Percentiles rank a stretch among this genome's conserved stretches.
Evolutionary conservation across 2,888 invertebrate species (phyloP).

Genomic region (Camponotus fellah): DNA sequence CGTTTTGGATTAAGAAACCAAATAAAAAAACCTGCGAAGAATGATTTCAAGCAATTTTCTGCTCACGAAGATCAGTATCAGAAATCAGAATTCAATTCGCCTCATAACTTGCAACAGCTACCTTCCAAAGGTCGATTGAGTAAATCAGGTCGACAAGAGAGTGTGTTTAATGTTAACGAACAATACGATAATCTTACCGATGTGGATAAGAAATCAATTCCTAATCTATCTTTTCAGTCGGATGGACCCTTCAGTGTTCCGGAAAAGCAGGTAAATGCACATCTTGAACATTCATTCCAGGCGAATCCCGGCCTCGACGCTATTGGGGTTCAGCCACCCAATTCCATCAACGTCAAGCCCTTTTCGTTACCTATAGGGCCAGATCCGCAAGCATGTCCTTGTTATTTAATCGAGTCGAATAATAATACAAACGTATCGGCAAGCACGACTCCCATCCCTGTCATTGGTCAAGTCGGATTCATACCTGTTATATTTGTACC

Average conservation of each 20-base stretch:
- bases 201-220: slow-evolving; percentile 16
- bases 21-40: slow-evolving; percentile 3
- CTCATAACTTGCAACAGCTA: slow-evolving; percentile 20
- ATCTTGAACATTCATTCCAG: slow-evolving; percentile 52
- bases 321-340: slow-evolving; percentile 86
- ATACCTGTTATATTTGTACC: slow-evolving; percentile 91
- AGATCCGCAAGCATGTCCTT: slow-evolving; percentile 89
- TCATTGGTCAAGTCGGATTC: slow-evolving; percentile 87
- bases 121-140: not conserved
- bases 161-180: not conserved
- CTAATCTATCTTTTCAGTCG: slow-evolving; percentile 23
- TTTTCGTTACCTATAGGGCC: slow-evolving; percentile 89
- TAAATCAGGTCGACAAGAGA: slow-evolving; percentile 32
- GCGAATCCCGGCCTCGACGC: slow-evolving; percentile 84
- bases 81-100: slow-evolving; percentile 26
- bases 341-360: slow-evolving; percentile 87
- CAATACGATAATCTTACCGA: slow-evolving; percentile 27
- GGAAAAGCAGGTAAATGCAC: slow-evolving; percentile 71
- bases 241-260: slow-evolving; percentile 58
- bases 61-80: slow-evolving; percentile 20
- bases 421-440: slow-evolving; percentile 83
- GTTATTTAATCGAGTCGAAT: slow-evolving; percentile 88
- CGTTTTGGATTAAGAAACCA: not conserved
- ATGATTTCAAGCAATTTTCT: not conserved
- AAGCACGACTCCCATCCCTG: slow-evolving; percentile 78